Evolutionary conservation across 1,140 invertebrate genomes (phyloP), one percentile per base, ranked within the genome.

Genomic region (Aphelinus certus): DNA sequence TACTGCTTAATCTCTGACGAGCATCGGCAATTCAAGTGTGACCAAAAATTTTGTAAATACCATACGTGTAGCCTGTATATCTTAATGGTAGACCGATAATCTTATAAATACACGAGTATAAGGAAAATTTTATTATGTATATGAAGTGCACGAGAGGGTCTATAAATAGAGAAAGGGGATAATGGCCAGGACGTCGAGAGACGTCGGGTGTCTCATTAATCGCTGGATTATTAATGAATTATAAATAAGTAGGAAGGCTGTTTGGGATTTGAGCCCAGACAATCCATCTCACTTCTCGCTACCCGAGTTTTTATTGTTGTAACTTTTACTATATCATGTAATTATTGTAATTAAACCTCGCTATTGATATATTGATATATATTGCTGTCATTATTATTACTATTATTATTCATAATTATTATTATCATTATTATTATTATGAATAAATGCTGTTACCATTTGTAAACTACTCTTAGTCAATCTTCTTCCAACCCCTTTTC

Each of bases 371-470:
- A 6, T 6, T 66, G 9, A 66, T 51, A 26, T 26, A 26, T 69
- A 76, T 79, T 78, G 77, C 71, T 76, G 61, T 78, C 70, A 77
- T 79, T 79, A 79, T 81, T 77, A 70, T 76, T 73, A 64, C 60
- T 77, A 80, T 77, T 71, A 77, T 55, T 73, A 55, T 66, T 77
- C 73, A 80, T 75, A 64, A 77, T 71, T 69, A 78, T 75, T 72
- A 78, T 79, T 80, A 81, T 81, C 79, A 81, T 71, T 71, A 75
- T 57, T 60, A 74, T 64, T 57, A 70, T 64, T 61, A 77, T 73
- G 60, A 80, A 88, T 87, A 88, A 88, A 88, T 76, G 85, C 87
- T 88, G 87, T 88, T 88, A 88, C 84, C 80, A 88, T 88, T 88
- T 88, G 84, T 88, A 87, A 79, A 78, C 74, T 45, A 68, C 51